Evolutionary conservation across 2,113 vertebrate species (phyloP), one percentile per base, ranked within the genome.

Genomic region (Triplophysa siluroides): DNA sequence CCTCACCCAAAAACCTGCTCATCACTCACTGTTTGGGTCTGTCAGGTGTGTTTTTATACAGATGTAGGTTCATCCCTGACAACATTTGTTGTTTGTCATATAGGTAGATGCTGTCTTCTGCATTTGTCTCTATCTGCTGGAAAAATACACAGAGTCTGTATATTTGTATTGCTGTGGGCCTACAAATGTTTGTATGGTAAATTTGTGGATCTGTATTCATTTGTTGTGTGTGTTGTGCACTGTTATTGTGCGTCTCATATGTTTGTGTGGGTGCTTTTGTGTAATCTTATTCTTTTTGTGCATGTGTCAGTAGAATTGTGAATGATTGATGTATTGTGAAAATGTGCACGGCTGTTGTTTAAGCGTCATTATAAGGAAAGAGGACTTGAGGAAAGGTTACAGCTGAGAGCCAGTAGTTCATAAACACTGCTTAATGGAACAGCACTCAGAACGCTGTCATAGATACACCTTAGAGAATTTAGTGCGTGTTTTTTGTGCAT

Each of bases 1-100:
- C 56, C 63, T 80, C 58, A 75, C 79, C 81, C 79, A 19, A 81
- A 84, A 76, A 80, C 61, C 56, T 76, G 76, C 71, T 78, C 61
- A 69, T 68, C 24, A 60, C 54, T 54, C 45, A 29, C 64, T 63
- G 61, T 33, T 56, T 41, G 18, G 26, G 38, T 56, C 38, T 45
- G 56, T 82, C 75, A 82, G 45, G 56, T 47, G 38, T 23, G 56
- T 63, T 33, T 47, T 62, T 23, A 62, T 50, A 70, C 66, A 69
- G 68, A 71, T 56, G 45, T 73, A 19, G 4, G 16, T n/a, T 18
- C 21, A 62, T 41, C 72, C 62, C 62, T 75, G 21, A 63, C 23
- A 63, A 63, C 16, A 63, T 61, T 26, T 75, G 62, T 38, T 73
- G 18, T 73, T 73, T 73, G 71, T 13, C 8, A 23, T 61, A 73